Evolutionary conservation across 2,888 invertebrate species (phyloP), one percentile per base, ranked within the genome.

Genomic region (Drosophila subquinaria): DNA sequence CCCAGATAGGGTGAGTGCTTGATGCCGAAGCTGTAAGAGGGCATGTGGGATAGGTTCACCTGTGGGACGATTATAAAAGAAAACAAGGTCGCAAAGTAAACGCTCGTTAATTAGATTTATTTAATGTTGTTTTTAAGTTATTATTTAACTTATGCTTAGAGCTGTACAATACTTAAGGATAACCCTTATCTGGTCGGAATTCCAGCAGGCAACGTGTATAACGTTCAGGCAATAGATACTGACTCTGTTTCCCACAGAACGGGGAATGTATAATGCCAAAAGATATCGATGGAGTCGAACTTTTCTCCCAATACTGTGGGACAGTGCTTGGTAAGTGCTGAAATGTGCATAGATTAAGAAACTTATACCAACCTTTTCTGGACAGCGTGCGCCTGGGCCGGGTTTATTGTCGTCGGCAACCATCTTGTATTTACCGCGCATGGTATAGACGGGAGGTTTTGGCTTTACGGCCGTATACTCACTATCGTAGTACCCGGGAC

Each of bases 301-400:
- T 92, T 42, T 88, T 81, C 70, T 81, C 81, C 50, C 83, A 76
- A 63, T 88, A 91, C 91, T 91, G 76, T 1, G 76, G 69, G 79
- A 53, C 60, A 62, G 66, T 60, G 51, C 11, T 33, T 11, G 9
- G 13, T 55, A 10, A 30, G 38, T 20, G 27, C 13, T 20, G 40
- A 36, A 10, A 17, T 9, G 13, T 15, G 17, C n/a, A 20, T 10
- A 10, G 10, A 1, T 23, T 9, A 20, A 5, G 27, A 17, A 15
- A 13, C 2, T 9, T 17, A 17, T 17, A 43, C 40, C n/a, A 20
- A 65, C 98, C 95, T 97, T 97, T 94, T 98, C 98, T 27, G 98
- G 98, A 76, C 96, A 96, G 93, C 98, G 97, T 76, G 97, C 97
- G 85, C 98, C 98, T 66, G 98, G 98, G 78, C 98, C 98, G 27